These are phyloP conservation scores for Scomber colias DNA, from an alignment of 2,113 vertebrate genomes.

Conservation along the genomic window DNA sequence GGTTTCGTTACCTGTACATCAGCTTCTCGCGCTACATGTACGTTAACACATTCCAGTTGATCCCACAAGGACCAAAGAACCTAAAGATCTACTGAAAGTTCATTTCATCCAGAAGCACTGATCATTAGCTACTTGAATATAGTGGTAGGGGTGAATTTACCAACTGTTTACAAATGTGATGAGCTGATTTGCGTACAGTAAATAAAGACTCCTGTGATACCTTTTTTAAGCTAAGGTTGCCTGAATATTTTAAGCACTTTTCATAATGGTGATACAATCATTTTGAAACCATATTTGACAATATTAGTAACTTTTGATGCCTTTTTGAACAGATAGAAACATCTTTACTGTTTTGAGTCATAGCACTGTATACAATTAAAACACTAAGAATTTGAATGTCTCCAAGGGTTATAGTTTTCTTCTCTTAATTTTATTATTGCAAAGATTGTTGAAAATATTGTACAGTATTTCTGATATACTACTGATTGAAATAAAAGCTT, in stretches of 20 bases:
- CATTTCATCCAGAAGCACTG: background rate
- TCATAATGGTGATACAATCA: too few relatives aligned
- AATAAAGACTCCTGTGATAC: background rate
- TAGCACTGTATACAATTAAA: conserved; percentile 39
- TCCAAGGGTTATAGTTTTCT: too few relatives aligned
- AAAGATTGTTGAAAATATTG: conserved; percentile 9
- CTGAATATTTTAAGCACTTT: conserved; percentile 10
- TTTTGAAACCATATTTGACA: background rate
- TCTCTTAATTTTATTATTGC: background rate
- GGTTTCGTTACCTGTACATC: conserved; percentile 93
- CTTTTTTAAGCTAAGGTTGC: background rate
- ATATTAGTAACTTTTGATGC: background rate
- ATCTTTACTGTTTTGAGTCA: conserved; percentile 44
- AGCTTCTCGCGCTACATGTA: conserved; percentile 93
- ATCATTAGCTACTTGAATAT: background rate
- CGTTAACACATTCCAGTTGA: conserved; percentile 89
- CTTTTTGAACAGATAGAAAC: conserved; percentile 6
- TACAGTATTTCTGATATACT: background rate
- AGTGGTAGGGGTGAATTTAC: background rate
- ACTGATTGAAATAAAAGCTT: conserved; percentile 37
- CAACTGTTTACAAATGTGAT: conserved; percentile 9
- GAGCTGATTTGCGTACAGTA: conserved; percentile 15
- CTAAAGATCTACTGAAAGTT: conserved; percentile 79
- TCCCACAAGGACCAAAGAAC: conserved; percentile 75
- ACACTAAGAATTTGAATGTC: background rate